Evolutionary conservation across 2,113 vertebrate species (phyloP).

Genomic region (Corythaixoides concolor): DNA sequence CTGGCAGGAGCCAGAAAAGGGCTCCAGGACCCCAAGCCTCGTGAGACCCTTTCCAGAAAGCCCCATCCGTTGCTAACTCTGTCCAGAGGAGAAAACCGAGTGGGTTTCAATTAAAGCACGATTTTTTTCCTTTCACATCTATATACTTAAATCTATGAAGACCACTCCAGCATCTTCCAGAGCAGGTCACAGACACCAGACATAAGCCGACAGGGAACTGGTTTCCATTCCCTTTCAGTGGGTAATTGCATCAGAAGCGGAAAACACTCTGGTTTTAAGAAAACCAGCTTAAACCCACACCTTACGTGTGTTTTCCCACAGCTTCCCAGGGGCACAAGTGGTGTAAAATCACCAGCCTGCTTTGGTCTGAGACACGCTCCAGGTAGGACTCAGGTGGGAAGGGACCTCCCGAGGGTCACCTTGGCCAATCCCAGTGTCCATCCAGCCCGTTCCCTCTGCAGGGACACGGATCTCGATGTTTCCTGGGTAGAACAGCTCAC

Average conservation of each 20-base stretch:
- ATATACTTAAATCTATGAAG: accelerated
- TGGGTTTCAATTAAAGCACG: accelerated
- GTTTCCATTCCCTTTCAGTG: neutral
- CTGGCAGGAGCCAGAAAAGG: neutral
- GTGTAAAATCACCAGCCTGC: neutral
- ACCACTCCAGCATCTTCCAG: neutral
- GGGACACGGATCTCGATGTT: accelerated
- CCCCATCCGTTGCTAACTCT: neutral
- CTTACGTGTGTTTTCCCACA: neutral
- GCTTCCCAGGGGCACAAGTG: neutral
- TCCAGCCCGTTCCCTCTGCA: neutral
- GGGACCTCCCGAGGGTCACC: neutral
- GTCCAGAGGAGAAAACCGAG: neutral
- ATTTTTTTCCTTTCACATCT: neutral
- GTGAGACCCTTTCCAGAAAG: neutral
- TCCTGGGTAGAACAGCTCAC: neutral
- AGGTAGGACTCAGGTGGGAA: neutral
- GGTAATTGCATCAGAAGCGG: neutral
- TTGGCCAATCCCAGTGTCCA: neutral
- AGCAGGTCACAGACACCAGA: neutral
- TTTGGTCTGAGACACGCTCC: neutral
- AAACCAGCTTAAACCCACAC: neutral
- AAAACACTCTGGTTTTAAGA: neutral
- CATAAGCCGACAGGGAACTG: accelerated
- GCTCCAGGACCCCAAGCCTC: neutral